phyloP scores from a whole-genome alignment of 2,797 vertebrate genomes.

The Cygnus olor region DNA sequence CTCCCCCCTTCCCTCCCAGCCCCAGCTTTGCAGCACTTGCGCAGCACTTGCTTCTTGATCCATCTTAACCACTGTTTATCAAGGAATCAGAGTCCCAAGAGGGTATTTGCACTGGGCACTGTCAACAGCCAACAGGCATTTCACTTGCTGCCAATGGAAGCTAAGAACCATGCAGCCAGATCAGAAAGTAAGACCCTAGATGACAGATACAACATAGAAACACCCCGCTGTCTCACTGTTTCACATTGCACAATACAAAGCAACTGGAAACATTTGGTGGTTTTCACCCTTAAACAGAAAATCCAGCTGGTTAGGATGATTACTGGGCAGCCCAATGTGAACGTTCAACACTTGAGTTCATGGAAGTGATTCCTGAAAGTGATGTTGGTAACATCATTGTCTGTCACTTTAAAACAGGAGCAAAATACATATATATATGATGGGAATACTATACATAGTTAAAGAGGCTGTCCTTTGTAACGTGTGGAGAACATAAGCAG shows the following conservation, averaged over 20 bases:
- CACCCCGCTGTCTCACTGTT: background rate
- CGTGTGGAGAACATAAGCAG: background rate
- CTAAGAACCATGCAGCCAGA: background rate
- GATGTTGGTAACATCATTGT: background rate
- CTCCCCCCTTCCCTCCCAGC: background rate
- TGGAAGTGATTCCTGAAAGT: background rate
- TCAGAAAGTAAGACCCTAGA: background rate
- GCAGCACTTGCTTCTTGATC: background rate
- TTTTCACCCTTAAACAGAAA: background rate
- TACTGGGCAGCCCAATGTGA: background rate
- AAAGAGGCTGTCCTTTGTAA: background rate
- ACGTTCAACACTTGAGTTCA: background rate
- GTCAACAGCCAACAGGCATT: background rate
- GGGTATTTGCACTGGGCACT: rapidly evolving
- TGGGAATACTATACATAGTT: background rate
- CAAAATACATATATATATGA: background rate
- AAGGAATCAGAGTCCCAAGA: background rate
- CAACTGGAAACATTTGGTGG: background rate
- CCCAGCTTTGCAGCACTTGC: background rate
- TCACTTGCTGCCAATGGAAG: background rate
- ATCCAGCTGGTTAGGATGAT: background rate
- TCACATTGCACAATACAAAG: background rate
- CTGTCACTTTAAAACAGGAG: background rate
- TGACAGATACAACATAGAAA: background rate
- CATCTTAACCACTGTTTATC: background rate